Base-by-base conservation (phyloP, 2,113 vertebrate genomes). In the Gulo gulo region DNA sequence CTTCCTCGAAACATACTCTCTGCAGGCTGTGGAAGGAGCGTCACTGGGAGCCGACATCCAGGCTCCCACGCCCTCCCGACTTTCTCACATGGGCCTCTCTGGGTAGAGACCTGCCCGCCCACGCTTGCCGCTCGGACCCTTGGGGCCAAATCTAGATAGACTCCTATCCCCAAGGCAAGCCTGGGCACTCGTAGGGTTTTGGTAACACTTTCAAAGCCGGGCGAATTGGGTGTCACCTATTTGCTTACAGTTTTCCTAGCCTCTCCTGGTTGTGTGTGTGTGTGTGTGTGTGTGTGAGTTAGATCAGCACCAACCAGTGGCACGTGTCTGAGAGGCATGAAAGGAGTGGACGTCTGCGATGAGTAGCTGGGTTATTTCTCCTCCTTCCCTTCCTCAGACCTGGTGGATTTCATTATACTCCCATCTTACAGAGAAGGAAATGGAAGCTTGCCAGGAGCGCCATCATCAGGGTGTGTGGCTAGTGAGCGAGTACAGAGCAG, bases 61-160 rank as follows among this genome's bases (percentile, higher is more conserved):
- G 26, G 29, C 2, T 0, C 15, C 45, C 26, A 7, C 7, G 3
- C 6, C 13, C 7, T 24, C 13, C 9, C 26, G 6, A 57, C 57
- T 57, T 21, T 9, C 57, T 42, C 34, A 7, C 21, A 13, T 92
- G 55, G 21, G 26, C 61, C 59, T 31, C 42, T 85, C 36, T 86
- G 18, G 47, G 24, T 52, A 39, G 81, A 93, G 16, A 15, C 20
- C 39, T 5, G 12, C 39, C 45, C 1, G 0, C 39, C 42, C 5
- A 0, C 0, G 8, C 4, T 4, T n/a, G 63, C 84, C 0, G 7
- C 39, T 59, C 15, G 65, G 93, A 14, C 20, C 13, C 13, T 24
- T 10, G 3, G 50, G 12, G 24, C 61, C 80, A 71, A 59, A 21
- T 45, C 1, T 21, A 76, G 57, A n/a, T 57, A 78, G 45, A 26